Evolutionary conservation across 2,797 vertebrate species (phyloP).

Genomic region (Phalanger gymnotis): DNA sequence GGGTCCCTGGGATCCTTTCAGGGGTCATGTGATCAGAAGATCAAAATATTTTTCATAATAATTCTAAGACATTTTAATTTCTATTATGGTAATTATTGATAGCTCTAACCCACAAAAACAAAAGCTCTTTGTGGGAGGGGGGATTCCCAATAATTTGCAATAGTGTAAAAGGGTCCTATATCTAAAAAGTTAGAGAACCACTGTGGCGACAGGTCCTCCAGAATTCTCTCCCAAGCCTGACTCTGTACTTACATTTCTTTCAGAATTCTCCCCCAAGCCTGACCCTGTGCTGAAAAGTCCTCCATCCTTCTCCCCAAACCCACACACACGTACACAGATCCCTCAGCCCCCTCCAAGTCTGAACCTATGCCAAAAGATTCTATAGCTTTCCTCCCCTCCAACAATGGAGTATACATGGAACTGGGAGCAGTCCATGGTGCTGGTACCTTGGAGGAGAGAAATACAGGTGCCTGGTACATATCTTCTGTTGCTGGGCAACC

Average conservation of each 20-base stretch:
- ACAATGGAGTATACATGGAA: not conserved
- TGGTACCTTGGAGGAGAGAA: not conserved
- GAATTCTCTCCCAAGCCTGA: not conserved
- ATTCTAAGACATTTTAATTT: not conserved
- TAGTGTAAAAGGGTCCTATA: not conserved
- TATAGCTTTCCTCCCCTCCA: not conserved
- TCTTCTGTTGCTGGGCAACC: constrained; percentile 75
- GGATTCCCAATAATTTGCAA: not conserved
- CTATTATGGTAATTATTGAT: not conserved
- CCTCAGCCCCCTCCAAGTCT: not conserved
- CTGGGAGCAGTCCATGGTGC: not conserved
- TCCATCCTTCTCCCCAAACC: not conserved
- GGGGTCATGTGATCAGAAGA: not conserved
- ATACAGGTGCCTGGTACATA: constrained; percentile 69
- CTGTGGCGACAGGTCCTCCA: not conserved
- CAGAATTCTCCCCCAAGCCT: not conserved
- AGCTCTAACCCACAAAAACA: not conserved
- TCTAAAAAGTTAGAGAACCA: not conserved
- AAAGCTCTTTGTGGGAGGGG: not conserved
- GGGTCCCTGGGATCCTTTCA: not conserved
- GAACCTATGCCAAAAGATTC: not conserved
- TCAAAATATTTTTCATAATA: not conserved
- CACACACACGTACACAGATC: not conserved
- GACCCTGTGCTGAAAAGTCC: not conserved
- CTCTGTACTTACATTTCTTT: not conserved